Evolutionary conservation across 2,888 invertebrate species (phyloP), one percentile per base, ranked within the genome.

Genomic region (Ennomos quercinarius): DNA sequence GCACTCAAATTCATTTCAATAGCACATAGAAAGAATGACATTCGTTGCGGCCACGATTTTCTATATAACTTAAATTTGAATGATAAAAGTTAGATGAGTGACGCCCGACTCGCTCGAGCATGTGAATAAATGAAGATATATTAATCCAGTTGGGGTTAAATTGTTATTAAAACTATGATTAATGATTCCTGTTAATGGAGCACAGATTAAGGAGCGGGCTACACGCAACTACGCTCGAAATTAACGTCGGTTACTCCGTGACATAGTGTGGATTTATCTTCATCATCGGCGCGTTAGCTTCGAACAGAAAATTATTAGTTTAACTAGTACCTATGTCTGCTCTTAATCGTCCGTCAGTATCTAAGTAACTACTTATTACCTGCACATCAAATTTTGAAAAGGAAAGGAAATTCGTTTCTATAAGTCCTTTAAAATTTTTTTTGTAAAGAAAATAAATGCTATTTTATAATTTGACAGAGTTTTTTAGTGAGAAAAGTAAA

Each of bases 141-240:
- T 92, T 90, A 89, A 91, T 90, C 88, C 80, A 86, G 86, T 87
- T 85, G 87, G 91, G 90, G 91, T 91, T 92, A 91, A 91, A 90
- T 90, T 89, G 86, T 91, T 91, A 91, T 91, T 91, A 91, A 91
- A 90, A 91, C 89, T 91, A 90, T 91, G 92, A 92, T 92, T 90
- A 91, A 92, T 92, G 88, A 78, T 81, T 72, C 68, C 69, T 80
- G 84, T 87, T 91, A 90, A 91, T 91, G 89, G 86, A 84, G 84
- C 81, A 76, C 81, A 89, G 90, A 90, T 89, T 91, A 91, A 88
- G 89, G 87, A 87, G 83, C 81, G 82, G 84, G 78, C 85, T 82
- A 79, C 86, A 87, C 83, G 87, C 85, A 85, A 86, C 83, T 73
- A 74, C 76, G 85, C 81, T 86, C 81, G 80, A 86, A 87, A 85